phyloP scores from a whole-genome alignment of 1,140 invertebrate genomes.

The Cyclargus thomasi region DNA sequence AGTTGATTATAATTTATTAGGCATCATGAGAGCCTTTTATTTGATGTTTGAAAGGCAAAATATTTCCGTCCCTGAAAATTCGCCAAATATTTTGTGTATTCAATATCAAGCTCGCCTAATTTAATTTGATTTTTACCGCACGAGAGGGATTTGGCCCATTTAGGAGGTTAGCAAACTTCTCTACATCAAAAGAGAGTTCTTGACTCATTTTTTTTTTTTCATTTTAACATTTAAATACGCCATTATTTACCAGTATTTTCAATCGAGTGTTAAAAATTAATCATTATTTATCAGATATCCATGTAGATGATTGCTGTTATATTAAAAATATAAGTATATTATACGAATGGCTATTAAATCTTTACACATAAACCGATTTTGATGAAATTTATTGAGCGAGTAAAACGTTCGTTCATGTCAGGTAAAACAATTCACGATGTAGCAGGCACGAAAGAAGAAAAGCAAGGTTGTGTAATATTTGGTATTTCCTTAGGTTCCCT shows the following conservation, averaged over 20 bases:
- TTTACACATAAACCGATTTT: no score
- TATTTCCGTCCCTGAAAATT: constrained; percentile 5
- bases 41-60: constrained; percentile 12
- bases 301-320: no score
- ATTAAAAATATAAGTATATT: no score
- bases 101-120: not conserved
- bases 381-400: no score
- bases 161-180: not conserved
- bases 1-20: constrained; percentile 16
- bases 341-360: no score
- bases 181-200: not conserved
- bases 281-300: no score
- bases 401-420: no score
- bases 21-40: constrained; percentile 10
- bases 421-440: no score
- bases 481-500: no score
- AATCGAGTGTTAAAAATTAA: no score
- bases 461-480: no score
- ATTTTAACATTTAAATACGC: not conserved
- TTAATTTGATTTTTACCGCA: constrained; percentile 1
- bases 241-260: not conserved
- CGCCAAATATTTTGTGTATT: not conserved
- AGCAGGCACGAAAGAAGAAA: no score
- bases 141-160: not conserved
- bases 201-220: not conserved